phyloP scores from a whole-genome alignment of 2,888 invertebrate genomes.

The Tinea pellionella region DNA sequence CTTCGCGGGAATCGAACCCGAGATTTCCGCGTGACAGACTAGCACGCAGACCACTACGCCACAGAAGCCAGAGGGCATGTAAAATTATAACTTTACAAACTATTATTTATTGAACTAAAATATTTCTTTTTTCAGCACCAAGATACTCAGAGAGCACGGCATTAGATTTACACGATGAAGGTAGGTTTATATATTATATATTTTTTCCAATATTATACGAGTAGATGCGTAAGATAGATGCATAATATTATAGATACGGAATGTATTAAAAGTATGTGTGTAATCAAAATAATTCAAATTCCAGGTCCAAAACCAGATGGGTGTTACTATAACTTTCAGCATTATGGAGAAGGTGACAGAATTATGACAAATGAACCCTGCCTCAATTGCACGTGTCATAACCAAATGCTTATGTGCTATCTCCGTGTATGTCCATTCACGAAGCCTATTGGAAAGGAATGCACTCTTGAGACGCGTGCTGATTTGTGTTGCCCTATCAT shows the following conservation, averaged over 20 bases:
- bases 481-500: conserved; percentile 95
- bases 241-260: too few relatives aligned
- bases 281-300: conserved; percentile 21
- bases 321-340: conserved; percentile 94
- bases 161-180: conserved; percentile 73
- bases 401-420: conserved; percentile 95
- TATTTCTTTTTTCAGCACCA: conserved; percentile 73
- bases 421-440: conserved; percentile 93
- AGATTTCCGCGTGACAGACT: too few relatives aligned
- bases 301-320: conserved; percentile 71
- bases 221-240: too few relatives aligned
- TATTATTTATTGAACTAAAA: too few relatives aligned
- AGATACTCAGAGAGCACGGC: conserved; percentile 72
- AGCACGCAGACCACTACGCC: too few relatives aligned
- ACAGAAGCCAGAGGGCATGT: too few relatives aligned
- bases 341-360: conserved; percentile 92
- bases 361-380: conserved; percentile 96
- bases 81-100: too few relatives aligned
- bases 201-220: too few relatives aligned
- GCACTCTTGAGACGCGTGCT: conserved; percentile 87
- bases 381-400: conserved; percentile 95
- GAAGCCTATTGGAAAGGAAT: conserved; percentile 92
- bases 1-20: too few relatives aligned
- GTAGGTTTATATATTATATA: not conserved
- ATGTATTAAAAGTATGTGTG: too few relatives aligned